Evolutionary conservation across 2,888 invertebrate genomes (phyloP), one percentile per base, ranked within the genome.

Genomic region (Mellilla xanthometata): DNA sequence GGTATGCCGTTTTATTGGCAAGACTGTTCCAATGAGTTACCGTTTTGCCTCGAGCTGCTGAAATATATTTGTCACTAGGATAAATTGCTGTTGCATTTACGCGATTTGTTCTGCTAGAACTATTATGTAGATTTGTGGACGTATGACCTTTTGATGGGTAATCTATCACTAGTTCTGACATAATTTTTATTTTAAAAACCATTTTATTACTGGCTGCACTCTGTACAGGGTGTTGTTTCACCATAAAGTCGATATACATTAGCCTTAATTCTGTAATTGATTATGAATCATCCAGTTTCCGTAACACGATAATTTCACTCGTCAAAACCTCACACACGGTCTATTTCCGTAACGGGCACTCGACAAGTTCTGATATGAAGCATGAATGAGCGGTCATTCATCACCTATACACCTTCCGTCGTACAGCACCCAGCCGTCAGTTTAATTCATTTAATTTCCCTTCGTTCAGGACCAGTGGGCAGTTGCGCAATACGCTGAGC

Each of bases 401-500:
- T 34, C 24, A 41, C 38, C 38, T 42, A 29, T 34, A 26, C 33
- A 41, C 38, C 33, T 39, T 48, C 47, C 47, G 47, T 31, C 32
- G 35, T 26, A 24, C 23, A 33, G 23, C 27, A 32, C 40, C 41
- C 47, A 30, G 22, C 47, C 29, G 33, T 33, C 38, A 19, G 28
- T 23, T 11, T 48, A 48, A 41, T 42, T 48, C 24, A 48, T 48
- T 48, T 29, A 38, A 39, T 36, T 41, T 52, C 45, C 26, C 28
- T 43, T 48, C 47, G 36, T 48, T 36, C 83, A 93, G 93, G 84
- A 94, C 93, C 80, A 95, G 93, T 80, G 95, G 94, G 44, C 94
- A 95, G 85, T 90, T 95, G 72, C 93, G 95, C 65, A 95, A 94
- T 71, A 95, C 95, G 65, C 91, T 95, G 73, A 94, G 94, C 86